Percentiles rank a stretch among this genome's conserved stretches.
Conservation (phyloP, 2,113 vertebrate genomes). For the Cisticola juncidis region DNA sequence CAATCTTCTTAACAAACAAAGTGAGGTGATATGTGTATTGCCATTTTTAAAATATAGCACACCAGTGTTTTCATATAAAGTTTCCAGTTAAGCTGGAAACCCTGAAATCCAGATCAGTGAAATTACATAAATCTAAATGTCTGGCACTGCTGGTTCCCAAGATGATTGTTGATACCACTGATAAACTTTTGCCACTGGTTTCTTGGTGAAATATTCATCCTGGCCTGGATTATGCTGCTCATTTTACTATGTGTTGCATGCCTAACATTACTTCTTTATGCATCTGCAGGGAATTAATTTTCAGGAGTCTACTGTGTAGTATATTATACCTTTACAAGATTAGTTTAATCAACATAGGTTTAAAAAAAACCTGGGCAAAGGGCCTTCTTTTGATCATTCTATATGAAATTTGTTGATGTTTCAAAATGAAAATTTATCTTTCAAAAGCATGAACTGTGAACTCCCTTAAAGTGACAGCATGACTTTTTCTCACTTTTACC, state of each 20-base stretch:
- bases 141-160: not conserved
- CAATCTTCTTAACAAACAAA: not conserved
- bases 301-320: not conserved
- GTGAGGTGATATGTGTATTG: not conserved
- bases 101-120: not conserved
- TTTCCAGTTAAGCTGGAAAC: not conserved
- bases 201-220: not conserved
- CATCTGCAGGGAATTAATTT: not conserved
- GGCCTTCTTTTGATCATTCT: not conserved
- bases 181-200: not conserved
- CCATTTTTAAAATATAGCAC: not conserved
- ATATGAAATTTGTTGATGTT: not conserved
- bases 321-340: not conserved
- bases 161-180: not conserved
- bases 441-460: not conserved
- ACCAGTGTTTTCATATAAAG: not conserved
- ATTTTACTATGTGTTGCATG: not conserved
- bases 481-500: not conserved
- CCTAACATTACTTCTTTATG: not conserved
- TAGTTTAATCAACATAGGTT: not conserved
- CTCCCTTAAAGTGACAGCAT: not conserved
- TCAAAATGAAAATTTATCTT: not conserved
- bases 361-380: fast-evolving
- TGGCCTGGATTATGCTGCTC: not conserved
- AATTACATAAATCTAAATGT: not conserved